Evolutionary conservation across 2,797 vertebrate genomes (phyloP), one percentile per base, ranked within the genome.

Genomic region (Threskiornis aethiopicus): DNA sequence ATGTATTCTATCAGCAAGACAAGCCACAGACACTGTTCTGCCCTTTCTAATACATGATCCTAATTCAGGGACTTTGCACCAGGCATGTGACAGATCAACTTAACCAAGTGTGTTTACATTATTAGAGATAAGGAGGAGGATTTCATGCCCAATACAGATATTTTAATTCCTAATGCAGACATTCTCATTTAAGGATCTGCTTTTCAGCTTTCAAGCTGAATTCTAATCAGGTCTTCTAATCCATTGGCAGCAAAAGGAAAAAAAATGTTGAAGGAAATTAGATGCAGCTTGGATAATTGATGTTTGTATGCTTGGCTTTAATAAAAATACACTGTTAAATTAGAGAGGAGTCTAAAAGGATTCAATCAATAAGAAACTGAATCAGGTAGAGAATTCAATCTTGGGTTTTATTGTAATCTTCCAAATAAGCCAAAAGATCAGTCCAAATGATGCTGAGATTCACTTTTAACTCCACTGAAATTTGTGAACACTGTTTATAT

Each of bases 221-320:
- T 97, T 98, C 95, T 98, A 98, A 98, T 97, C 97, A 97, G 96
- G 94, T 76, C 93, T 98, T 97, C 96, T 98, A 98, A 98, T 98
- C 97, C 97, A 97, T 7, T 97, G 97, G 91, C 94, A 97, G 93
- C 78, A 96, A 97, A 97, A 41, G 15, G 58, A 90, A 94, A 91
- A 95, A 97, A 96, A 95, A 65, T 46, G 80, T 72, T 92, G 87
- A 96, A 97, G 95, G 96, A 98, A 98, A 98, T 98, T 94, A 98
- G 97, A 98, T 97, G 97, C 91, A 97, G 97, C 87, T 97, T 97
- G 70, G 96, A 97, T 98, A 98, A 98, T 95, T 98, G 98, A 97
- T 97, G 97, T 97, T 97, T 98, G 96, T 96, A 90, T 95, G 93
- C 87, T 83, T 88, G 91, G 88, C 89, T 98, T 98, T 98, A 98